phyloP scores from a whole-genome alignment of 2,797 vertebrate species.

The Neostethus bicornis region DNA sequence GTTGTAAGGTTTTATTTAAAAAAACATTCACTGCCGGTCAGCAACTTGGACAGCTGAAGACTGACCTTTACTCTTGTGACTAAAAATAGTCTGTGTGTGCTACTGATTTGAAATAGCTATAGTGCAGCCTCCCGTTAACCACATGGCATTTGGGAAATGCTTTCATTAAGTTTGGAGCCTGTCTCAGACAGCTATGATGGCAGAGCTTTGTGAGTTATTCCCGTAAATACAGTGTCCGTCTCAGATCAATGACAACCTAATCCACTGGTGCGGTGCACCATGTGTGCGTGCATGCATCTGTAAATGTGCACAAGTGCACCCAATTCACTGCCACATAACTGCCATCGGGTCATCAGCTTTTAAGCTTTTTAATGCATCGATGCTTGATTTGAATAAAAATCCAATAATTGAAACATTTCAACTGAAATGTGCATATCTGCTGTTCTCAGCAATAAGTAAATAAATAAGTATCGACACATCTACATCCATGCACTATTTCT shows the following conservation, averaged over 20 bases:
- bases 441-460: too few relatives aligned
- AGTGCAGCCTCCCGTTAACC: constrained; percentile 43
- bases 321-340: constrained; percentile 34
- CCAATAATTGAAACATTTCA: too few relatives aligned
- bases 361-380: constrained; percentile 43
- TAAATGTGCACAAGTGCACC: constrained; percentile 11
- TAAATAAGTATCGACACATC: too few relatives aligned
- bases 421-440: too few relatives aligned
- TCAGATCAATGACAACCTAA: constrained; percentile 69
- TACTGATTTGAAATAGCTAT: constrained; percentile 28
- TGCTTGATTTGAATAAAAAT: constrained; percentile 6
- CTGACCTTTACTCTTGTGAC: not conserved
- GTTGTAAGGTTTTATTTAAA: too few relatives aligned
- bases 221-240: constrained; percentile 66
- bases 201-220: constrained; percentile 62
- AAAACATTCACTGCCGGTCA: too few relatives aligned
- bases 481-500: too few relatives aligned
- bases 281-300: not conserved
- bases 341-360: constrained; percentile 50
- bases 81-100: constrained; percentile 4
- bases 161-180: constrained; percentile 63
- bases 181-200: constrained; percentile 69
- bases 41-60: too few relatives aligned
- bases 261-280: constrained; percentile 40
- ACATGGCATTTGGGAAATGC: constrained; percentile 64